A percentile compares a stretch with the other conserved stretches of the same genome.
phyloP scores from a whole-genome alignment of 2,113 vertebrate species.

The Notarius lentiginosus region DNA sequence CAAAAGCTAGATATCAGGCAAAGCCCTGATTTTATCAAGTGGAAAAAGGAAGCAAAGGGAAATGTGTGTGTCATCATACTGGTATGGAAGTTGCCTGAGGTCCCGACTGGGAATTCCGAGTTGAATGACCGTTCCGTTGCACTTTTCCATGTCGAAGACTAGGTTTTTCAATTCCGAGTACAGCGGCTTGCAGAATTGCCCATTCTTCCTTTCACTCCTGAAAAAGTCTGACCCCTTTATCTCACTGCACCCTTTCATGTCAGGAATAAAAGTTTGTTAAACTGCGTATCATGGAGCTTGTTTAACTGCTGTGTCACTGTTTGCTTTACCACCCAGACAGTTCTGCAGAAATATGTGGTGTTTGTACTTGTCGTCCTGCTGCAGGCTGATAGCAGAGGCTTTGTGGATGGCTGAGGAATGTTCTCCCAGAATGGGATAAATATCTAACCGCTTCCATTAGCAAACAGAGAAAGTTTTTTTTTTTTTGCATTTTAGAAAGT shows the following conservation, averaged over 20 bases:
- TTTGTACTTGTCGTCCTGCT: conserved; percentile 1
- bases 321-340: conserved; percentile 24
- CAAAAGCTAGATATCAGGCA: background rate
- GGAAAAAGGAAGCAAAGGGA: too few species aligned
- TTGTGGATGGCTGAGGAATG: conserved; percentile 9
- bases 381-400: background rate
- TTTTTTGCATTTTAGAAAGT: background rate
- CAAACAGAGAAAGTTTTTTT: background rate
- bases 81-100: background rate
- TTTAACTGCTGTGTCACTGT: conserved; percentile 3
- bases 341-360: background rate
- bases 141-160: background rate
- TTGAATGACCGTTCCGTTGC: background rate
- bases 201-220: background rate
- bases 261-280: background rate
- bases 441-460: background rate
- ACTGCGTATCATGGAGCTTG: background rate
- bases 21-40: background rate
- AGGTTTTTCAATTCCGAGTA: background rate
- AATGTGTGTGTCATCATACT: background rate
- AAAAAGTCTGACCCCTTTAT: background rate
- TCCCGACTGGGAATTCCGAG: background rate
- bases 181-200: background rate
- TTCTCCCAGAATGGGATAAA: background rate
- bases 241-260: background rate